Evolutionary conservation across 1,140 invertebrate species (phyloP).

Genomic region (Euwallacea similis): DNA sequence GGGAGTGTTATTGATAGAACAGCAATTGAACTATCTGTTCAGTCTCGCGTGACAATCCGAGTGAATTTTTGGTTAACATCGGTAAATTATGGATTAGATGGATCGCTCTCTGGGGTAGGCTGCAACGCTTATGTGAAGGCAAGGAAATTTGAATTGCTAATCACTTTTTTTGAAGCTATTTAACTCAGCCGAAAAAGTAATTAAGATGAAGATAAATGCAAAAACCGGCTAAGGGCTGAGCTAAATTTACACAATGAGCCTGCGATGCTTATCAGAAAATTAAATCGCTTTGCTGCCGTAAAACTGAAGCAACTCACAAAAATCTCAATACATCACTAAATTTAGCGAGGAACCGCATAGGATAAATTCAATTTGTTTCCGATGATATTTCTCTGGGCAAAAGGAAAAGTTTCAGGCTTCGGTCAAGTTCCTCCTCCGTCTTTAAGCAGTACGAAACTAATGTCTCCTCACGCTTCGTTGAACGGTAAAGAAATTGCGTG

Average conservation of each 20-base stretch:
- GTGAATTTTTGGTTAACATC: too few relatives aligned
- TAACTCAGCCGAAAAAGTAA: conserved; percentile 11
- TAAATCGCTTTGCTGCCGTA: conserved; percentile 5
- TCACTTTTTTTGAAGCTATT: conserved; percentile 2
- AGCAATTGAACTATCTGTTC: too few relatives aligned
- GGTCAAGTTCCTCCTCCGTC: conserved; percentile 10
- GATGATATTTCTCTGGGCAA: not conserved
- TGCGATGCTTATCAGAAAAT: conserved; percentile 10
- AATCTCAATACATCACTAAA: not conserved
- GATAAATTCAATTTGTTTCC: too few relatives aligned
- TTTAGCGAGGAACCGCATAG: not conserved
- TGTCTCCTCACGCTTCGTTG: conserved; percentile 10
- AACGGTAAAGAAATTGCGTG: conserved; percentile 30
- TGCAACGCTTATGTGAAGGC: too few relatives aligned
- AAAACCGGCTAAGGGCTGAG: conserved; percentile 14
- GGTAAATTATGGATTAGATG: too few relatives aligned
- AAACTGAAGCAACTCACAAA: conserved; percentile 9
- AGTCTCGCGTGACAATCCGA: too few relatives aligned
- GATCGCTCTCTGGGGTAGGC: too few relatives aligned
- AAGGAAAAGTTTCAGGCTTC: conserved; percentile 2
- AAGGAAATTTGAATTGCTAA: conserved; percentile 2
- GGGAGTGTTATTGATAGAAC: too few relatives aligned
- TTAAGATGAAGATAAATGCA: conserved; percentile 13
- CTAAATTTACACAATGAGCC: conserved; percentile 12
- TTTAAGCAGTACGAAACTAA: conserved; percentile 13